phyloP scores from a whole-genome alignment of 2,797 vertebrate species.

The Somateria mollissima region DNA sequence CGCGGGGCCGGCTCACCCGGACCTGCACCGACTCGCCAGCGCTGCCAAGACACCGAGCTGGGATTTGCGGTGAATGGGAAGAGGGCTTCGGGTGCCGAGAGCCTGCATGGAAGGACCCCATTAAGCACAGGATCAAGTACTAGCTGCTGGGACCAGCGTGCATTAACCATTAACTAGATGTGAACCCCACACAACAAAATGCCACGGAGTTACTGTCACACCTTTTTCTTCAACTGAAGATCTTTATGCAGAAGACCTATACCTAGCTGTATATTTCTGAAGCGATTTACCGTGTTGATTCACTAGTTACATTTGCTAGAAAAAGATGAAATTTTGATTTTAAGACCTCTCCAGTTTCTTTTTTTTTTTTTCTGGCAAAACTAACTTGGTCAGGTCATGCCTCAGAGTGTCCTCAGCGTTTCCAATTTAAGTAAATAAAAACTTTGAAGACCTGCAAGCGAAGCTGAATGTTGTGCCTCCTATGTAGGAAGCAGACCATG shows the following conservation, averaged over 20 bases:
- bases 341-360: not conserved
- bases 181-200: not conserved
- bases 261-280: not conserved
- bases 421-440: not conserved
- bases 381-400: not conserved
- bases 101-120: not conserved
- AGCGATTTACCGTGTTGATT: not conserved
- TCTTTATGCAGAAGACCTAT: not conserved
- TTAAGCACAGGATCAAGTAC: not conserved
- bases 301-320: not conserved
- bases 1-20: not conserved
- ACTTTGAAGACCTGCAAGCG: not conserved
- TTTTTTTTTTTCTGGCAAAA: conserved; percentile 11
- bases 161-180: conserved; percentile 51
- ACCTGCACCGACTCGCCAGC: not conserved
- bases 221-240: not conserved
- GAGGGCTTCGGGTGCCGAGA: not conserved
- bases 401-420: not conserved
- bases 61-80: not conserved
- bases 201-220: not conserved
- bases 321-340: not conserved
- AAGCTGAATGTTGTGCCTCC: not conserved
- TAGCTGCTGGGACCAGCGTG: not conserved
- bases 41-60: not conserved
- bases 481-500: not conserved